Base-by-base conservation (phyloP, 2,888 invertebrate genomes). In the Napeogenes sylphis region DNA sequence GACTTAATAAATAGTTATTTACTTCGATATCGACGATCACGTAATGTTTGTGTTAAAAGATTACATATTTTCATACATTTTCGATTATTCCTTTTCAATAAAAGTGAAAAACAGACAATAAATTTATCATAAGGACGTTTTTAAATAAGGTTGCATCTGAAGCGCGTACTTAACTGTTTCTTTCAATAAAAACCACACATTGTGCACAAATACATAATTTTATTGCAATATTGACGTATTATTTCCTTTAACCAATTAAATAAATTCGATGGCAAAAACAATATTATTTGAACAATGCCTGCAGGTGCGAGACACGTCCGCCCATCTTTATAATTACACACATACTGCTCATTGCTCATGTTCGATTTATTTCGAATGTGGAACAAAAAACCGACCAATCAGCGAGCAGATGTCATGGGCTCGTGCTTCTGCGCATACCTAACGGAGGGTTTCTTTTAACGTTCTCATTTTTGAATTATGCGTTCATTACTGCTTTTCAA, bases 331-430 rank as follows among this genome's bases (percentile, higher is more conserved):
- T 76, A 82, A 84, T 82, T 82, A 79, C 71, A 70, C 69, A 66
- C 68, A 71, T 65, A 35, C 4, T 35, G 35, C 6, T 35, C 3
- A 77, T 73, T 78, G 77, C 68, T 60, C 73, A 74, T 73, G 75
- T 68, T 74, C 71, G 70, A 75, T 74, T 72, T 70, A 75, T 78
- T 84, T 84, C 79, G 77, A 82, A 84, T 78, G 76, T 76, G 69
- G 79, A 81, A 84, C 75, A 81, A 82, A 85, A 83, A 82, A 71
- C 68, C 67, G 68, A 73, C 80, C 82, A 81, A 85, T 82, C 77
- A 76, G 72, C 78, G 73, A 71, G 78, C 84, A 84, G 83, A 73
- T 77, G 80, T 70, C 63, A 63, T 55, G 69, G 75, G 82, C 87
- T 82, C 87, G 87, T 86, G 87, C 85, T 85, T 83, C 58, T 62